These are phyloP conservation scores for Hirudinaria manillensis DNA, from an alignment of 2,888 invertebrate species.

Conservation along the genomic window DNA sequence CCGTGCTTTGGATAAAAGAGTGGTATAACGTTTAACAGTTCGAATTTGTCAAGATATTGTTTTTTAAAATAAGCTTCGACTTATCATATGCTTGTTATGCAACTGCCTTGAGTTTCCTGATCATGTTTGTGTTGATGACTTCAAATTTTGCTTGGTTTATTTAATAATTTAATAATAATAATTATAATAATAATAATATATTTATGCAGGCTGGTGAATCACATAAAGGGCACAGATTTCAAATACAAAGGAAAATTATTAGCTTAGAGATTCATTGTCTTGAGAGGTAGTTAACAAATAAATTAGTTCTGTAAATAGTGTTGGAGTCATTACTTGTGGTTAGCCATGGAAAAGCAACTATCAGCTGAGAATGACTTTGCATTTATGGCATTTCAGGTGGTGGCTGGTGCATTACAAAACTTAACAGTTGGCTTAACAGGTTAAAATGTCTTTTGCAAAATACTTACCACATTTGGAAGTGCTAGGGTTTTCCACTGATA, in stretches of 20 bases:
- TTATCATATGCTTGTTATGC: neutral
- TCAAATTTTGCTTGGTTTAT: neutral
- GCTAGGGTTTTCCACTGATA: no score
- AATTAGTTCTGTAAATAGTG: no score
- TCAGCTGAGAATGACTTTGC: no score
- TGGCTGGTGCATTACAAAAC: no score
- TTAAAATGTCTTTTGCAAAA: no score
- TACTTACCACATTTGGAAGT: no score
- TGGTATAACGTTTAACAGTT: neutral
- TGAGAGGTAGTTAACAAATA: no score
- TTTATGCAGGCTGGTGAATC: slow-evolving; percentile 28
- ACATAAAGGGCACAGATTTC: slow-evolving; percentile 27
- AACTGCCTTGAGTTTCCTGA: neutral
- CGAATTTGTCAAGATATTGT: neutral
- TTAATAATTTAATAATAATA: neutral
- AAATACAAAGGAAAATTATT: slow-evolving; percentile 29
- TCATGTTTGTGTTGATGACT: neutral
- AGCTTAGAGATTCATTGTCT: neutral
- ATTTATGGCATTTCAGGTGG: no score
- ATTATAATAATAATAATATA: neutral
- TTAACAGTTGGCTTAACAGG: no score
- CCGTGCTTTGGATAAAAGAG: slow-evolving; percentile 23
- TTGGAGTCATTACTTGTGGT: no score
- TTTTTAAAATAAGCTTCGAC: neutral
- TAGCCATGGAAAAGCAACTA: no score